These are phyloP conservation scores for Cyrtorhinus lividipennis DNA, from an alignment of 1,140 invertebrate genomes.

Conservation along the genomic window DNA sequence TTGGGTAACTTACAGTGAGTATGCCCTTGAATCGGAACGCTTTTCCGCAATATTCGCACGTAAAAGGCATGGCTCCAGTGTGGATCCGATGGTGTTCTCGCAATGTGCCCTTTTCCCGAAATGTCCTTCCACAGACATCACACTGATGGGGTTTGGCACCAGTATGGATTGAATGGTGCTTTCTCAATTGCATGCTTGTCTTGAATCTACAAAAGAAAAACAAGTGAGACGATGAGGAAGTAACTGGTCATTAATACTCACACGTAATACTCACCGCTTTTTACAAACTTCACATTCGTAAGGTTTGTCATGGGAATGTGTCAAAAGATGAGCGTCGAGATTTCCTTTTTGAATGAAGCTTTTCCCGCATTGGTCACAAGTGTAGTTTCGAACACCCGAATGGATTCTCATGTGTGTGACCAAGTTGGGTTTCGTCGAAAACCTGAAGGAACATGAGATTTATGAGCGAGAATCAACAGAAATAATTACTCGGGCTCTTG, in stretches of 20 bases:
- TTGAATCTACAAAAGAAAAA: too few relatives aligned
- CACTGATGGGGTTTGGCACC: constrained; percentile 59
- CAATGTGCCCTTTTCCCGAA: constrained; percentile 44
- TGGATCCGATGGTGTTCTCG: constrained; percentile 52
- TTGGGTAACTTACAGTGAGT: constrained; percentile 23
- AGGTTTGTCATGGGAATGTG: constrained; percentile 41
- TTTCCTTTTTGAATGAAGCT: constrained; percentile 28
- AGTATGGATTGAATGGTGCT: constrained; percentile 46
- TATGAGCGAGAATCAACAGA: too few relatives aligned
- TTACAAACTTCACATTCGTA: constrained; percentile 19
- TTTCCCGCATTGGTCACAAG: constrained; percentile 30
- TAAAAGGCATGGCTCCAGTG: constrained; percentile 71
- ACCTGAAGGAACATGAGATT: constrained; percentile 21
- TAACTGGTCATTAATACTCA: not conserved
- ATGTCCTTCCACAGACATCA: constrained; percentile 52
- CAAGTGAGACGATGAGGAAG: too few relatives aligned
- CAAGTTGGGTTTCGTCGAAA: constrained; percentile 23
- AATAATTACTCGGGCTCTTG: too few relatives aligned
- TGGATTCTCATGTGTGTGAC: constrained; percentile 25
- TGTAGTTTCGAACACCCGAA: constrained; percentile 27
- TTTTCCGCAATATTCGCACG: constrained; percentile 54
- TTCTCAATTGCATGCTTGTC: constrained; percentile 36
- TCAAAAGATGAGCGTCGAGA: constrained; percentile 35
- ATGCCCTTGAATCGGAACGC: constrained; percentile 43
- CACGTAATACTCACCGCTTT: constrained; percentile 17